Conservation (phyloP, 1,140 invertebrate genomes). For the Olivierus martensii region DNA sequence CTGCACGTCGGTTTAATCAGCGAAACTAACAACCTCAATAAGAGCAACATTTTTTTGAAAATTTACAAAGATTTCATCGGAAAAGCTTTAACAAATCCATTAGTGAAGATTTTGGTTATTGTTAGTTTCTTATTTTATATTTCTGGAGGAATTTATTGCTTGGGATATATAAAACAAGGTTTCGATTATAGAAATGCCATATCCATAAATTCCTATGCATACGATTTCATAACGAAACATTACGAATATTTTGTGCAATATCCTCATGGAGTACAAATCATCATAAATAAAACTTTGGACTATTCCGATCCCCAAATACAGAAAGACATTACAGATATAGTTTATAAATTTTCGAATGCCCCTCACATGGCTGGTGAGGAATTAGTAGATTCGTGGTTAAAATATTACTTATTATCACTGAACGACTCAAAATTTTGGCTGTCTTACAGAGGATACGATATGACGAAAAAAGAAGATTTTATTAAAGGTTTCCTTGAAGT, state of each 20-base stretch:
- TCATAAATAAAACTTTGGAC: slow-evolving; percentile 65
- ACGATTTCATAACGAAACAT: no score
- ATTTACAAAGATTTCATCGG: no score
- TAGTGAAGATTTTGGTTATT: no score
- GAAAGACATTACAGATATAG: slow-evolving; percentile 59
- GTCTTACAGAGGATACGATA: slow-evolving; percentile 44
- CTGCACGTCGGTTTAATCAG: no score
- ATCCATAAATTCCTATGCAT: no score
- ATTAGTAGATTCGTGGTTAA: slow-evolving; percentile 81
- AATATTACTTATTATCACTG: slow-evolving; percentile 63
- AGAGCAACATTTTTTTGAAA: no score
- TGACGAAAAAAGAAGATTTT: slow-evolving; percentile 57
- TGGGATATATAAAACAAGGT: no score
- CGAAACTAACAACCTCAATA: no score
- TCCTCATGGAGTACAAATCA: slow-evolving; percentile 74
- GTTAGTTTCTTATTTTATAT: no score
- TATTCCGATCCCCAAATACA: slow-evolving; percentile 69
- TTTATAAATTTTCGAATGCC: slow-evolving; percentile 62
- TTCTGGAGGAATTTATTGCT: no score
- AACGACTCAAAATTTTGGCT: slow-evolving; percentile 51
- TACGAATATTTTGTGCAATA: slow-evolving; percentile 74
- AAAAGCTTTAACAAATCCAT: no score
- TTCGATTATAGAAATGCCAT: no score
- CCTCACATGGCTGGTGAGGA: slow-evolving; percentile 53
- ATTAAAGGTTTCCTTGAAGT: slow-evolving; percentile 54